Percentiles rank a stretch among this genome's conserved stretches.
Conservation (phyloP, 2,113 vertebrate species). For the Orthonyx spaldingii region DNA sequence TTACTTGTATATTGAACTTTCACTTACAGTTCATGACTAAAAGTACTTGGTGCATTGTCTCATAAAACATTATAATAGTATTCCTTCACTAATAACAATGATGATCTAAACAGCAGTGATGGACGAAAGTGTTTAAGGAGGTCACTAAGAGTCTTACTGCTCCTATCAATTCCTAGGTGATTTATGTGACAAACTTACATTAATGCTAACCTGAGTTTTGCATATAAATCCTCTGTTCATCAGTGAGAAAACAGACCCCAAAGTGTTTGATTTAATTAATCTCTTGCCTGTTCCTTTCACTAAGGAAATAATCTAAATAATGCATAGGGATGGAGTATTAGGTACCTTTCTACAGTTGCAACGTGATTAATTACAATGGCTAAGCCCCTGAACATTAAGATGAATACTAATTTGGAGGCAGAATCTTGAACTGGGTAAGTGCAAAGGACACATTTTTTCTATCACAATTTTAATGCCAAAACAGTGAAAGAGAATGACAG, state of each 20-base stretch:
- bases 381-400: slow-evolving; percentile 46
- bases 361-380: slow-evolving; percentile 64
- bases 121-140: neutral
- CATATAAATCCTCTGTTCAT: slow-evolving; percentile 40
- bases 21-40: neutral
- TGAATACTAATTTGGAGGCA: slow-evolving; percentile 63
- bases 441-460: slow-evolving; percentile 5
- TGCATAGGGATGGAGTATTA: slow-evolving; percentile 45
- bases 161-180: neutral
- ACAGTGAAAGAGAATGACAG: neutral
- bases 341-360: slow-evolving; percentile 51
- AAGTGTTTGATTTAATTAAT: slow-evolving; percentile 65
- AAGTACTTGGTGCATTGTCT: neutral
- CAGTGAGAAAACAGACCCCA: slow-evolving; percentile 15
- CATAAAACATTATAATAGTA: neutral
- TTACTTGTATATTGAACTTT: neutral
- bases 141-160: neutral
- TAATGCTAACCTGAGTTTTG: neutral
- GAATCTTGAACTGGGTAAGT: slow-evolving; percentile 40
- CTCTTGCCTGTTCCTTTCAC: slow-evolving; percentile 38
- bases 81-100: neutral
- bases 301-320: slow-evolving; percentile 65
- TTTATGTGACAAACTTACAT: neutral
- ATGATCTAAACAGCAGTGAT: neutral
- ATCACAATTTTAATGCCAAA: neutral